Conservation (phyloP, 2,797 vertebrate species). For the Sarcoramphus papa region DNA sequence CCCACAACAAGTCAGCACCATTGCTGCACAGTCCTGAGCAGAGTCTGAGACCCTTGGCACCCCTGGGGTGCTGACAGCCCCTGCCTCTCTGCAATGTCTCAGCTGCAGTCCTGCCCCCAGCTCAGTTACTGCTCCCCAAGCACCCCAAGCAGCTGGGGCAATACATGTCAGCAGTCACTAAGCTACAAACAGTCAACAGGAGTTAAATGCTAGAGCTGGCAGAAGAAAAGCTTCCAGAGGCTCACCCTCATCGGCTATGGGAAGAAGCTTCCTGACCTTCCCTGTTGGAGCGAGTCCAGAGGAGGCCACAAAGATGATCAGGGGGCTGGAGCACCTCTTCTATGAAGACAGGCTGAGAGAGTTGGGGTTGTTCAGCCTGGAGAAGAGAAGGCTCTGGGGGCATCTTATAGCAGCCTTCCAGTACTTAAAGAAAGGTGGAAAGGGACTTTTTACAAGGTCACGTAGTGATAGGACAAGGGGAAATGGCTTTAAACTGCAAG, state of each 20-base stretch:
- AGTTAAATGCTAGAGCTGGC: neutral
- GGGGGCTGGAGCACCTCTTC: too few relatives aligned
- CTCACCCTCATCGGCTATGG: neutral
- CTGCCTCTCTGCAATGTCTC: neutral
- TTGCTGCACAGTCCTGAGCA: neutral
- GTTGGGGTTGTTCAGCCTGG: too few relatives aligned
- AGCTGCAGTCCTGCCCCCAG: neutral
- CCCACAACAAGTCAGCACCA: neutral
- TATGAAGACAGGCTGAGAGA: too few relatives aligned
- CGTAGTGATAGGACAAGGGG: too few relatives aligned
- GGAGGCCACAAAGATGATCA: too few relatives aligned
- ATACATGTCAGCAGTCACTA: neutral
- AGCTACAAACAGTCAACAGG: neutral
- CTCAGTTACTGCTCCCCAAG: neutral
- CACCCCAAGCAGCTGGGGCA: neutral
- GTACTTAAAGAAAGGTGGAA: too few relatives aligned
- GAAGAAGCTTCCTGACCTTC: neutral
- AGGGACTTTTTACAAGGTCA: too few relatives aligned
- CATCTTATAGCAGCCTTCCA: too few relatives aligned
- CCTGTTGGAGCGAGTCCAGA: neutral
- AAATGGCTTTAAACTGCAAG: too few relatives aligned
- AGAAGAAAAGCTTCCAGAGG: neutral
- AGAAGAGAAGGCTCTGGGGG: too few relatives aligned
- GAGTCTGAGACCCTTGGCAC: neutral
- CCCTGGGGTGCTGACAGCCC: neutral